phyloP scores from a whole-genome alignment of 64 coral and sea anemone genomes.

The Stichodactyla mertensii region DNA sequence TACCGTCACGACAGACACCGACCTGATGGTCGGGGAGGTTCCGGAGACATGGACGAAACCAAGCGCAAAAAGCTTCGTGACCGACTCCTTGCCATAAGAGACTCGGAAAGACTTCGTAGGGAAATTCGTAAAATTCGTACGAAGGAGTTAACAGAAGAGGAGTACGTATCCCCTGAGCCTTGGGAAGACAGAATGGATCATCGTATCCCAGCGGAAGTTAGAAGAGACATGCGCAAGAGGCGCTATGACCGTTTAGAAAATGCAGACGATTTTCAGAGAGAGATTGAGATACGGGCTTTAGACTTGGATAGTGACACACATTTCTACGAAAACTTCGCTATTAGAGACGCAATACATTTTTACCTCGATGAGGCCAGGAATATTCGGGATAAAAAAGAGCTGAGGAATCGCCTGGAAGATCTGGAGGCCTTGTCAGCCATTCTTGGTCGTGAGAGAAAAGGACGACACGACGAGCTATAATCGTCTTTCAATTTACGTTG shows the following conservation, averaged over 20 bases:
- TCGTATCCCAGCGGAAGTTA: constrained; percentile 41
- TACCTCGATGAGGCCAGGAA: constrained; percentile 58
- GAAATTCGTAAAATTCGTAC: constrained; percentile 74
- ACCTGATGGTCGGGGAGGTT: not conserved
- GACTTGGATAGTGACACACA: constrained; percentile 22
- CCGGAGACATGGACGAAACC: constrained; percentile 16
- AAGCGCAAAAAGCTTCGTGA: constrained; percentile 41
- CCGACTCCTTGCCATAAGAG: constrained; percentile 48
- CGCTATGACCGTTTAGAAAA: constrained; percentile 33
- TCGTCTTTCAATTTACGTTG: not conserved
- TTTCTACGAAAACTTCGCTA: constrained; percentile 12
- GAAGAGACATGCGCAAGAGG: constrained; percentile 49
- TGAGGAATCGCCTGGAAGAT: constrained; percentile 67
- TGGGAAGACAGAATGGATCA: constrained; percentile 52
- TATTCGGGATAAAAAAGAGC: constrained; percentile 48
- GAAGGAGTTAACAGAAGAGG: constrained; percentile 71
- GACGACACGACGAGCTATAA: not conserved
- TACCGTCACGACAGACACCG: constrained; percentile 8
- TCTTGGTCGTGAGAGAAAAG: not conserved
- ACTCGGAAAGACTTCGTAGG: constrained; percentile 45
- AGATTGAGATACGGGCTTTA: constrained; percentile 44
- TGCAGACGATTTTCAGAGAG: constrained; percentile 50
- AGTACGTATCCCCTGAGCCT: constrained; percentile 45
- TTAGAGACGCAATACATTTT: constrained; percentile 43
- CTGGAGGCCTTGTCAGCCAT: constrained; percentile 57